Base-by-base conservation (phyloP, 2,888 invertebrate species). In the Oscheius sp. region DNA sequence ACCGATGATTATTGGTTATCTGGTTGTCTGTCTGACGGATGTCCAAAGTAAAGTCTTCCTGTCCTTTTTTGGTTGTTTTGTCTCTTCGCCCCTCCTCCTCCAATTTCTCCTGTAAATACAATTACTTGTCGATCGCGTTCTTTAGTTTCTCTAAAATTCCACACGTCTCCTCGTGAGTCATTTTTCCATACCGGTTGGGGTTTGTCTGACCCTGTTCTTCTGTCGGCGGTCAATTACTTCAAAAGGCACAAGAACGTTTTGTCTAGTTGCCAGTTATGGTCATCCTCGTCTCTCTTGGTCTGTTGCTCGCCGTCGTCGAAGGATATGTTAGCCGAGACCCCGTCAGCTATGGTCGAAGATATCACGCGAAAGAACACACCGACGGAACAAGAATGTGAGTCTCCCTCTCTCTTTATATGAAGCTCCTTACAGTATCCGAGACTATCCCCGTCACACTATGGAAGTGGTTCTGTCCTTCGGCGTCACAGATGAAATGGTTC, bases 401-500 rank as follows among this genome's bases (percentile, higher is more conserved):
- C 25, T 29, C 6, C 7, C 29, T 35, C 27, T 61, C 23, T 41
- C 41, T n/a, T 41, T 16, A 7, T 21, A 16, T 41, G 35, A 27
- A 27, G 9, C 9, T 25, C n/a, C n/a, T 58, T 41, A n/a, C 27
- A 70, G 69, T 25, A 27, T 70, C 18, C 58, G 59, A 16, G 41
- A 70, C 25, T 71, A 71, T 29, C 71, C 71, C 5, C 23, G n/a
- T 1, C 71, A 71, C 27, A 18, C 23, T 5, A 61, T 71, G 46
- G 71, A 71, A 29, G 71, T 71, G 41, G 63, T 63, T 2, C 21
- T 59, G 25, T 71, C 71, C 29, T 61, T 71, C 49, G 71, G 71
- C 5, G 61, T 35, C 21, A 61, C 61, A 1, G 63, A 61, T 7
- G 61, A 71, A 49, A 18, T 71, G 49, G 52, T 71, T 3, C 71